Evolutionary conservation across 2,113 vertebrate genomes (phyloP), one percentile per base, ranked within the genome.

Genomic region (Campylorhamphus procurvoides): DNA sequence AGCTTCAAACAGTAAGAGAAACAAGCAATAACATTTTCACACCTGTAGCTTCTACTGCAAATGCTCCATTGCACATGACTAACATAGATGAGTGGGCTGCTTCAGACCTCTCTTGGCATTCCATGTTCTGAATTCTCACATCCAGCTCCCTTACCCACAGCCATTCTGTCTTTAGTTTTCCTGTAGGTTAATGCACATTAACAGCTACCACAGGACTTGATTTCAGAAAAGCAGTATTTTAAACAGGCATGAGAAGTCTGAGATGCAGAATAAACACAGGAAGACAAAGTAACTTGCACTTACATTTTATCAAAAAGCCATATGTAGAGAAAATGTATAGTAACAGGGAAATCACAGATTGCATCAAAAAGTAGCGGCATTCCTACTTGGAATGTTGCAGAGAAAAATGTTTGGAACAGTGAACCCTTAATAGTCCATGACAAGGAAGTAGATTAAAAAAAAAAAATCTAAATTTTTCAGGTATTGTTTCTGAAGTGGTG

Each of bases 291-390:
- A 64, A 22, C 76, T 37, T 3, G 13, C 28, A 68, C 4, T 71
- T 33, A 29, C 0, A 0, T 47, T 77, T 79, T 64, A 75, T 8
- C 75, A 59, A 14, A 58, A 72, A 90, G 25, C 2, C 3, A 53
- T 13, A 10, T 1, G 6, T 1, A 53, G 4, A 37, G 24, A 46
- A 87, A 76, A 68, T 0, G 0, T 13, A 6, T 6, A 47, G 2
- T 37, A 83, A 67, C 14, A 60, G 6, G 7, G 23, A 87, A 74
- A 84, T n/a, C 25, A 18, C 9, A 50, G 31, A 60, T 31, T 56
- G 42, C 27, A 83, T 37, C 2, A 35, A 64, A 74, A 49, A 20
- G 31, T 4, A 72, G 18, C 1, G n/a, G 17, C 19, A 55, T 56
- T 44, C 37, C 22, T 39, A 15, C 58, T 35, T 25, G 14, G 23